Base-by-base conservation (phyloP, 2,113 vertebrate species). In the Callionymus lyra region DNA sequence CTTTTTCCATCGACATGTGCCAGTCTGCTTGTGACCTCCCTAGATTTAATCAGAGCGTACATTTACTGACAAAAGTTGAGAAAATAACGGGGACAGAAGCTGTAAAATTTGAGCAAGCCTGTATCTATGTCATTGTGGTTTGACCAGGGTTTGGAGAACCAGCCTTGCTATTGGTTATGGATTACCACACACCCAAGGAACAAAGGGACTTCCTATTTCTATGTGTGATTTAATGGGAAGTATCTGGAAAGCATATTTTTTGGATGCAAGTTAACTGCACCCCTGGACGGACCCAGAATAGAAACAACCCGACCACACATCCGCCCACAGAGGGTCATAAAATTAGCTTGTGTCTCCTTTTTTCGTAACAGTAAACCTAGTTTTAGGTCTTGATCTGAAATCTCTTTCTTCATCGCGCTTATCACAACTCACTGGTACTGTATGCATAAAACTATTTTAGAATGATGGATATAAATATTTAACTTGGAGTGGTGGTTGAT, bases 241-340 rank as follows among this genome's bases (percentile, higher is more conserved):
- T 68, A 12, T 44, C 53, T 59, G 21, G 43, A 58, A 58, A 50
- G 16, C 27, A 57, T 63, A n/a, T n/a, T n/a, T 70, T 65, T 34
- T 55, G n/a, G 17, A 16, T 50, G 41, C 34, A 21, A 53, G 47
- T 44, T 34, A 49, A 56, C n/a, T 47, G 42, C 57, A 57, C n/a
- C 31, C 47, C 43, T 39, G 50, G 16, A 56, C 47, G 45, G 35
- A 35, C 65, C 63, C 19, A 46, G 38, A 78, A 78, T 74, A 77
- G 70, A 61, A 63, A 37, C 47, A 55, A 46, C 41, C 31, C 46
- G 38, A 67, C 59, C 72, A 67, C 59, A 62, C 41, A 53, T 47
- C 64, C 62, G 60, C 73, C 59, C 59, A 67, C 59, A 37, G 27
- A 27, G 41, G 17, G 21, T 18, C 39, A 34, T 19, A 60, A 35